Conservation (phyloP, 2,797 vertebrate species). For the Bovichtus variegatus region DNA sequence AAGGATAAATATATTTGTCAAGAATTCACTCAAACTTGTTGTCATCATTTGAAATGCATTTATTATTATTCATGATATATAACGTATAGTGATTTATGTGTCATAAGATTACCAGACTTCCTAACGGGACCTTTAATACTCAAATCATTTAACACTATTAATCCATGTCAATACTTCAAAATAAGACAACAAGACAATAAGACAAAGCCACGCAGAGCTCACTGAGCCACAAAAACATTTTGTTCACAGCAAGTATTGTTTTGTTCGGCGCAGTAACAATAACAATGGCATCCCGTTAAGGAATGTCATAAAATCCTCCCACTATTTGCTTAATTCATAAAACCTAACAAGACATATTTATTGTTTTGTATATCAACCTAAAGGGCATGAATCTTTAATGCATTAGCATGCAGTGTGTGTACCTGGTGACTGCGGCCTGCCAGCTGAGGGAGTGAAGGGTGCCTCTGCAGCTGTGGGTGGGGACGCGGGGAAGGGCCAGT, state of each 20-base stretch:
- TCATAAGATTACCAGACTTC: neutral
- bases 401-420: conserved; percentile 14
- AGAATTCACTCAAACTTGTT: neutral
- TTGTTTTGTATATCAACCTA: neutral
- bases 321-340: conserved; percentile 30
- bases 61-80: no score
- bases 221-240: conserved; percentile 27
- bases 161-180: conserved; percentile 1
- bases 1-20: neutral
- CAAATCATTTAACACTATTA: neutral
- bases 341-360: conserved; percentile 31
- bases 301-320: conserved; percentile 1
- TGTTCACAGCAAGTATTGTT: conserved; percentile 16
- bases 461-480: conserved; percentile 77
- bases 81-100: no score
- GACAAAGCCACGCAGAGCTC: conserved; percentile 2
- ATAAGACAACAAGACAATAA: conserved; percentile 10
- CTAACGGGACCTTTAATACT: neutral
- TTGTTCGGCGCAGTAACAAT: conserved; percentile 4
- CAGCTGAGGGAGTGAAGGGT: conserved; percentile 86
- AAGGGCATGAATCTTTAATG: neutral
- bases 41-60: no score
- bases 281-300: conserved; percentile 3
- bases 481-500: conserved; percentile 83
- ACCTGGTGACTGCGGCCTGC: conserved; percentile 91